Base-by-base conservation (phyloP, 2,113 vertebrate genomes). In the Chamaetylas fuelleborni region DNA sequence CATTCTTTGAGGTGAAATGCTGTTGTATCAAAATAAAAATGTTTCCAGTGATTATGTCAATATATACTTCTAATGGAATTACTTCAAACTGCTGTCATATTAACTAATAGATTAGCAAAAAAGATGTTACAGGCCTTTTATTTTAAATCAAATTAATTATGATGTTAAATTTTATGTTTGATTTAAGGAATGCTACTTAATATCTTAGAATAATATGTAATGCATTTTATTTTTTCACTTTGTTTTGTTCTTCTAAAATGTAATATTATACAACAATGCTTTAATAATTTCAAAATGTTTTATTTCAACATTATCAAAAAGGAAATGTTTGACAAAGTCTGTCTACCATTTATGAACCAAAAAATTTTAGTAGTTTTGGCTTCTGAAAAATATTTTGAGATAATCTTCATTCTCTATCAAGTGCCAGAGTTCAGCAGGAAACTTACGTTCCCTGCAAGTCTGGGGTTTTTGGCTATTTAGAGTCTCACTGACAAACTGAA, bases 401-500 rank as follows among this genome's bases (percentile, higher is more conserved):
- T 61, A 66, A 76, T 61, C 42, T 77, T 88, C 38, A 70, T 85
- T 66, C 23, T 50, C 17, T 77, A 51, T 29, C 38, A 26, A 25
- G 64, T 25, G 26, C 23, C 31, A 56, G 43, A 88, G 61, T 85
- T 87, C 64, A 84, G 53, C 86, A 95, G 89, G 89, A 96, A 95
- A 61, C 42, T 79, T 88, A 61, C 4, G 47, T 66, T 95, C 23
- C 48, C 47, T 84, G 42, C 29, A 87, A 42, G 62, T 82, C 81
- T 94, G 74, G 0, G 0, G 4, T 33, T 87, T 89, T 76, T 78
- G 26, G 20, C 64, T 95, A n/a, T 92, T 96, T 95, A 82, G 50
- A 92, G 43, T 82, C 71, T 90, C 34, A 73, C 19, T 88, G 81
- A 88, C 90, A 93, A 95, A 82, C 54, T 89, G 91, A 95, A 95